Evolutionary conservation across 2,113 vertebrate genomes (phyloP), one percentile per base, ranked within the genome.

Genomic region (Coptodon rendalli): DNA sequence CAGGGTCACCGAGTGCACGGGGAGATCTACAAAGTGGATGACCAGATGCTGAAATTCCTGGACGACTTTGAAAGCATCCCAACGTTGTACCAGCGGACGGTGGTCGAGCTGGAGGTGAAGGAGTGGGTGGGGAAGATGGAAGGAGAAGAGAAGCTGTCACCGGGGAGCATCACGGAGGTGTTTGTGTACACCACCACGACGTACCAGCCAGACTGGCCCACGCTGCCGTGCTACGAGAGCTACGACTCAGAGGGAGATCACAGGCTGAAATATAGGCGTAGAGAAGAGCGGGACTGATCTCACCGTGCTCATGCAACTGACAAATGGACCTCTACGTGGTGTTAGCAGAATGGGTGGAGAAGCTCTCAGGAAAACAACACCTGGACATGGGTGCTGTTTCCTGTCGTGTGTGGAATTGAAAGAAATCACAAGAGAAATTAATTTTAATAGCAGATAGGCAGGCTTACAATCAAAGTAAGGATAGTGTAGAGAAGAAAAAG

Each of bases 51-150:
- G 90, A 82, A 76, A 17, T 99, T 98, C 94, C 96, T 99, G 45
- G 98, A 99, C 13, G 93, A 93, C 84, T 98, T 99, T 0, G 97
- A 99, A 89, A 11, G 86, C 29, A 96, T 97, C 48, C 98, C 98
- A 5, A 12, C 89, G 80, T 86, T 96, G 96, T 99, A 99, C 92
- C 98, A 99, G 94, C 96, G 98, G 19, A 97, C 93, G 3, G 12
- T 6, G 22, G 57, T 97, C 66, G 45, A 53, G 5, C 93, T 99
- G 57, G 94, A 96, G 19, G 96, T 98, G 89, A 85, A 96, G 16
- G 95, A 97, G 84, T 96, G 96, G 96, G 91, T 91, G 82, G 96
- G 81, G 11, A 86, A 85, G 83, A 92, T 31, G 2, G 92, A 90
- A 2, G 83, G 63, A 2, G 31, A 89, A 82, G 71, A 82, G 82